Conservation (phyloP, 2,113 vertebrate species). For the Panthera tigris region DNA sequence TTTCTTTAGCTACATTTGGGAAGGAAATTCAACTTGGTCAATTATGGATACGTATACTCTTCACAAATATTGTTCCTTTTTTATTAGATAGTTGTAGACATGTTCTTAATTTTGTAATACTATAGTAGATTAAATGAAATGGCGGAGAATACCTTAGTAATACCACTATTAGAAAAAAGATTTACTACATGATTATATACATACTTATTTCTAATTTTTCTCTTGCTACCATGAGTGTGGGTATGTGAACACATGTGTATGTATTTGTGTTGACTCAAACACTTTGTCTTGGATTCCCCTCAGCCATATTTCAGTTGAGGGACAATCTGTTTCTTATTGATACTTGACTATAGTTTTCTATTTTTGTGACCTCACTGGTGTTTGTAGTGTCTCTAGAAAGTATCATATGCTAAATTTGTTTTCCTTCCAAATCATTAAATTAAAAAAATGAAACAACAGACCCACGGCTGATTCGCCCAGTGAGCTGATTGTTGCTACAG, state of each 20-base stretch:
- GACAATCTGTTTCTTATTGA: background rate
- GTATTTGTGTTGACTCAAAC: background rate
- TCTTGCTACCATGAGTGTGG: background rate
- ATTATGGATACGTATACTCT: background rate
- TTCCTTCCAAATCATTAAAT: conserved; percentile 29
- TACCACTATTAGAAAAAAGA: background rate
- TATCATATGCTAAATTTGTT: background rate
- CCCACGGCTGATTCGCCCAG: background rate
- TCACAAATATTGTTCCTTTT: background rate
- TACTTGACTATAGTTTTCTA: background rate
- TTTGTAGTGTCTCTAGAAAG: background rate
- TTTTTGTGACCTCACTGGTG: background rate
- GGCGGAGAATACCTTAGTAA: background rate
- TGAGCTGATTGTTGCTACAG: background rate
- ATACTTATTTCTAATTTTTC: conserved; percentile 26
- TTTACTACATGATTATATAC: background rate
- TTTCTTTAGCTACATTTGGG: background rate
- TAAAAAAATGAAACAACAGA: conserved; percentile 26
- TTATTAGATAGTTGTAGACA: background rate
- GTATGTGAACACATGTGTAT: background rate
- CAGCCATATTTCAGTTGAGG: background rate
- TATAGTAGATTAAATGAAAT: background rate
- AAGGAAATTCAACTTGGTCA: background rate
- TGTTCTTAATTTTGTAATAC: background rate
- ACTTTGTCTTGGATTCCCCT: background rate